Conservation (phyloP, 2,113 vertebrate genomes). For the Peromyscus maniculatus region DNA sequence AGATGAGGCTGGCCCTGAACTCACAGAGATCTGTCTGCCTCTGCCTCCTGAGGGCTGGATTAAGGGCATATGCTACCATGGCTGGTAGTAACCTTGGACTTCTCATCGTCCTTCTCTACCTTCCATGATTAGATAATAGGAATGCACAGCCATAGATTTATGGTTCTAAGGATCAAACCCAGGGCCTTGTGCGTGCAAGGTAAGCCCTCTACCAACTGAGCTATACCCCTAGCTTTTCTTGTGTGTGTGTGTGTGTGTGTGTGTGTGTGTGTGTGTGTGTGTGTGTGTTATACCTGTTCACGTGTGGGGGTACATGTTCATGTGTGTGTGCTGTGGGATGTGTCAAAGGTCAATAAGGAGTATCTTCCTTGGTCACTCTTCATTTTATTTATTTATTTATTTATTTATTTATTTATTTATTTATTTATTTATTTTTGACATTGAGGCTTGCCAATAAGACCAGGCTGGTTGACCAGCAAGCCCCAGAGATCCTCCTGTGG, state of each 20-base stretch:
- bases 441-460: no score
- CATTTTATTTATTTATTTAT: not conserved
- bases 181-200: not conserved
- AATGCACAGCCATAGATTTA: not conserved
- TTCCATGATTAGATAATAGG: not conserved
- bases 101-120: not conserved
- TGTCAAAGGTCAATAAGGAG: not conserved
- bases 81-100: not conserved
- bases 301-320: not conserved
- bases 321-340: not conserved
- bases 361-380: not conserved
- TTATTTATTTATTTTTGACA: not conserved
- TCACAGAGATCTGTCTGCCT: not conserved
- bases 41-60: no score
- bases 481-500: not conserved
- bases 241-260: not conserved
- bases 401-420: no score
- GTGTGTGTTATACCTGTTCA: not conserved
- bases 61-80: not conserved
- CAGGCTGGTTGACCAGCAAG: not conserved
- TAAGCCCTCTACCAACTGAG: not conserved
- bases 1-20: not conserved
- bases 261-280: not conserved
- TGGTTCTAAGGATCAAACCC: not conserved
- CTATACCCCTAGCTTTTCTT: not conserved